Evolutionary conservation across 2,797 vertebrate species (phyloP), one percentile per base, ranked within the genome.

Genomic region (Premnoplex brunnescens): DNA sequence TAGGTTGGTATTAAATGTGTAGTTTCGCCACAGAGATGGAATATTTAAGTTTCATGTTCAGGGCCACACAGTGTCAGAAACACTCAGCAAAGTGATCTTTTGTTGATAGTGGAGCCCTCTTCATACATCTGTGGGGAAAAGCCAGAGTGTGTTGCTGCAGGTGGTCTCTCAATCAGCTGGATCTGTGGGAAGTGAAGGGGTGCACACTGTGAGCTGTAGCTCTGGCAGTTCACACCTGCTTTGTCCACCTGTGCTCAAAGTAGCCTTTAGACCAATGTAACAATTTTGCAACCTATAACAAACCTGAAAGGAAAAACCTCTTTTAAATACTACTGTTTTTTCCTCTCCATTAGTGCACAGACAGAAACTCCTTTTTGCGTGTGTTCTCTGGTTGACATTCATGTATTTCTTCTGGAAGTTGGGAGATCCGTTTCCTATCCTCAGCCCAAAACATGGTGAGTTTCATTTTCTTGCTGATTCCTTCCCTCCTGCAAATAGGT

Each of bases 391-490:
- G 99, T 97, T 99, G 95, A 99, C 99, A 11, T 99, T 99, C 96
- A 99, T 99, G 99, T 99, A 99, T 98, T 99, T 99, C 98, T 99
- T 99, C 97, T 99, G 99, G 99, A 99, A 99, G 96, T 9, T 99
- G 95, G 99, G 99, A 24, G 99, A 99, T 91, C 99, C 99, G 0
- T 99, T 99, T 96, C 99, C 99, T 68, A 99, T 99, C 94, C 98
- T 99, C 80, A 99, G 99, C 97, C 99, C 99, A 84, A 99, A 99
- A 97, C 99, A 99, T 26, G 99, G 99, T 99, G 82, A 98, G 98
- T 96, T 54, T 91, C 18, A 10, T 87, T 32, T 77, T 56, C 36
- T 71, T 83, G 17, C 36, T 64, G 11, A 34, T 85, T 78, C 32
- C 43, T 92, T 82, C 16, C 13, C 5, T 76, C 14, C 26, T 69